phyloP scores from a whole-genome alignment of 2,113 vertebrate species.

The Spizaetus ornatus region DNA sequence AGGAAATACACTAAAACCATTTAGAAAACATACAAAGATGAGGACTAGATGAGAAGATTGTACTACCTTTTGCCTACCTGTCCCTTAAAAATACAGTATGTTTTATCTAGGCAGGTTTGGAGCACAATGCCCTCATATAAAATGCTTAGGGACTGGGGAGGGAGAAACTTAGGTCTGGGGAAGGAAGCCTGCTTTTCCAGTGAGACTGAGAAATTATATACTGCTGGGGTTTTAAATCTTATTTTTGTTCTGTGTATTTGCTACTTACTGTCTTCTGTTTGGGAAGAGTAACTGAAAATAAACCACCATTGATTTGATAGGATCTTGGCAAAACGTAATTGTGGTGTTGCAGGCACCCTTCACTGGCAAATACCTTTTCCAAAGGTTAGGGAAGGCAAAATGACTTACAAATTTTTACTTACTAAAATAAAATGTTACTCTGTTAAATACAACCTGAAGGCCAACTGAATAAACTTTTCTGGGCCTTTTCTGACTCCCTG shows the following conservation, averaged over 20 bases:
- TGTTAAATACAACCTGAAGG: neutral
- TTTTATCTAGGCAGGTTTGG: neutral
- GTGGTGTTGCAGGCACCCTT: neutral
- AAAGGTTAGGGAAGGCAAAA: neutral
- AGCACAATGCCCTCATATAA: neutral
- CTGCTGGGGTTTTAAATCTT: neutral
- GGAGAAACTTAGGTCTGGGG: neutral
- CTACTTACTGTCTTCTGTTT: neutral
- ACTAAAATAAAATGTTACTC: neutral
- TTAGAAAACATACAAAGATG: neutral
- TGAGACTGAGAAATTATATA: neutral
- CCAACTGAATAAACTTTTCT: neutral
- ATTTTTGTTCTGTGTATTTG: neutral
- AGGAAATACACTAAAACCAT: neutral
- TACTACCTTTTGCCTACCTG: neutral
- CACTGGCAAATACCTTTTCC: neutral
- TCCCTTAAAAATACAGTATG: neutral
- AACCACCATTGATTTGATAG: neutral
- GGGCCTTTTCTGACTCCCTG: neutral
- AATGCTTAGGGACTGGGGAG: neutral
- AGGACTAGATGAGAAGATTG: neutral
- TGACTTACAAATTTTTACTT: neutral
- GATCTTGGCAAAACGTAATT: neutral
- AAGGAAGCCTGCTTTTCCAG: neutral
- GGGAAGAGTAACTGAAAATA: neutral